A percentile compares a stretch with the other conserved stretches of the same genome.
These are phyloP conservation scores for Lissocephala sabroskyi DNA, from an alignment of 2,888 invertebrate genomes.

Conservation along the genomic window DNA sequence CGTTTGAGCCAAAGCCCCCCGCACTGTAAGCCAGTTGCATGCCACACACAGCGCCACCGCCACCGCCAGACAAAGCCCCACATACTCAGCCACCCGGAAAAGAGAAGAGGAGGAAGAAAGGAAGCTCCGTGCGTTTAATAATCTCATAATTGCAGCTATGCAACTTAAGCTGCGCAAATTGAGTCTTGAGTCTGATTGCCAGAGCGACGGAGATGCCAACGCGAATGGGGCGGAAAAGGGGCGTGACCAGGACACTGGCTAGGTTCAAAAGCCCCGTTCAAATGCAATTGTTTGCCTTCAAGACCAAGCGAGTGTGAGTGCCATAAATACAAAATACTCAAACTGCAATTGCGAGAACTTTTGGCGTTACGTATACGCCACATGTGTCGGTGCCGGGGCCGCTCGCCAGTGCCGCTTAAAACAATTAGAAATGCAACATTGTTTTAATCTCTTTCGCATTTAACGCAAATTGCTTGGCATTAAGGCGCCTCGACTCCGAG, in stretches of 20 bases:
- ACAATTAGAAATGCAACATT: slow-evolving; percentile 64
- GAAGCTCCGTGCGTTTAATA: slow-evolving; percentile 31
- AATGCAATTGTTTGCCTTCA: no score
- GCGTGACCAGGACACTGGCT: no score
- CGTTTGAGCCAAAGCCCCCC: slow-evolving; percentile 12
- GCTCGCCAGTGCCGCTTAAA: slow-evolving; percentile 43
- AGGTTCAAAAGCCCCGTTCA: no score
- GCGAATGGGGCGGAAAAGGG: no score
- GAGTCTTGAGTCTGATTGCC: slow-evolving; percentile 27
- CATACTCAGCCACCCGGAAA: no score
- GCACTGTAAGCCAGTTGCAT: slow-evolving; percentile 2
- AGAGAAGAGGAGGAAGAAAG: not conserved
- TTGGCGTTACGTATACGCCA: slow-evolving; percentile 44
- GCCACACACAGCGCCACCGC: not conserved
- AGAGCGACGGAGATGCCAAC: slow-evolving; percentile 20
- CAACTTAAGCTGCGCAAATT: slow-evolving; percentile 49
- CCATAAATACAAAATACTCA: slow-evolving; percentile 60
- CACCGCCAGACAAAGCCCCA: not conserved
- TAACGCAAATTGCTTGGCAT: slow-evolving; percentile 66
- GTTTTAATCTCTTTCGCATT: slow-evolving; percentile 66
- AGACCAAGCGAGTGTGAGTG: slow-evolving; percentile 11
- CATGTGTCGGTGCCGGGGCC: slow-evolving; percentile 34
- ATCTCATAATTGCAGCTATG: slow-evolving; percentile 53
- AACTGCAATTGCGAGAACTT: slow-evolving; percentile 41
- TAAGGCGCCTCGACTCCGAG: slow-evolving; percentile 45